Base-by-base conservation (phyloP, 2,888 invertebrate species). In the Notocelia uddmanniana region DNA sequence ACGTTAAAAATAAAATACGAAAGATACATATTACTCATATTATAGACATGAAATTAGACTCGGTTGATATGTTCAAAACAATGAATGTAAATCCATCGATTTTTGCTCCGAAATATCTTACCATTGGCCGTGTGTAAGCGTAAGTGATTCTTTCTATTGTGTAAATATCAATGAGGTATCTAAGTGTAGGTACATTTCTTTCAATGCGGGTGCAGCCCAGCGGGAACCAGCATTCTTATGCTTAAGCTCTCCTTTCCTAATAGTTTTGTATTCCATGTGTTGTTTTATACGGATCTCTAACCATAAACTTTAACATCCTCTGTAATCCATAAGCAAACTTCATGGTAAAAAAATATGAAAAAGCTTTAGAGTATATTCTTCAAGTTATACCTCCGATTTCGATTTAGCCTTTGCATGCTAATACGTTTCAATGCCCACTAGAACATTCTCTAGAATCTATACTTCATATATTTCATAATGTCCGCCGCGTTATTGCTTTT, bases 101-200 rank as follows among this genome's bases (percentile, higher is more conserved):
- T 10, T 37, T 54, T 54, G 18, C 10, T 64, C 52, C 64, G 52
- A 54, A 64, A 54, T 54, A 54, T 37, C 11, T 2, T 64, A 64
- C n/a, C 37, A 23, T 52, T 37, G 37, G 37, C n/a, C 37, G 45
- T 69, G 41, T 69, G 9, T 66, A 45, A 66, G 57, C 13, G 41
- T 71, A 59, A 71, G 66, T 67, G 66, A 67, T 60, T 18, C 41
- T 59, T 60, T 58, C 52, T 45, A 60, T 26, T 26, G 26, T 71
- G 45, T 59, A 50, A 18, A 50, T 60, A 52, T 34, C 18, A 31
- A 18, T 9, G 21, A 2, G 15, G 26, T 60, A 59, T 13, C 19
- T 31, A 26, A 18, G 3, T 62, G n/a, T 23, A 18, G 26, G 26
- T 62, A 26, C 23, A 26, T 23, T 41, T 15, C 13, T 45, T 45